phyloP scores from a whole-genome alignment of 2,888 invertebrate species.

The Malacosoma neustria region DNA sequence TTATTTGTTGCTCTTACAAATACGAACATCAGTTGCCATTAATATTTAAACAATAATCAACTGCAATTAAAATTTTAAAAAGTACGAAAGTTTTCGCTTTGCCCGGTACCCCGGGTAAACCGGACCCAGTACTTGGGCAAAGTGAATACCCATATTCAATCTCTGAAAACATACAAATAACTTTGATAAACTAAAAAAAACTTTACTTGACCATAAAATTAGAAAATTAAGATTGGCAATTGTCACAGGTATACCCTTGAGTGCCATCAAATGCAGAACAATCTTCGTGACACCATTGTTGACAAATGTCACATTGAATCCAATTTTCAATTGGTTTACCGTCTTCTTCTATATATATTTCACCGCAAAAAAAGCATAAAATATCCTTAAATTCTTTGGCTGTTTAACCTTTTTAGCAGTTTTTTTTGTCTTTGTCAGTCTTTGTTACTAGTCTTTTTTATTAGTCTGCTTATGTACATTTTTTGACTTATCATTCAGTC shows the following conservation, averaged over 20 bases:
- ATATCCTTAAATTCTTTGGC: constrained; percentile 17
- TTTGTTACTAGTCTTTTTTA: too few species aligned
- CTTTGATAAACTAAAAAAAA: background rate
- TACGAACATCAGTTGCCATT: too few species aligned
- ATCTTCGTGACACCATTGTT: constrained; percentile 16
- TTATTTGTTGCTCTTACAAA: too few species aligned
- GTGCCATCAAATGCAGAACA: constrained; percentile 15
- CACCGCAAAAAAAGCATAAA: constrained; percentile 15
- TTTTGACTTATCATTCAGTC: constrained; percentile 14
- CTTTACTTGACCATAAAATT: too few species aligned
- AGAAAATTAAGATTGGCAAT: too few species aligned
- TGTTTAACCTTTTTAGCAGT: constrained; percentile 15
- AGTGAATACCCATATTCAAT: too few species aligned
- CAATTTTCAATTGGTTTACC: constrained; percentile 18
- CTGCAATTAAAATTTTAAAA: too few species aligned
- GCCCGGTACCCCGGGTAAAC: too few species aligned
- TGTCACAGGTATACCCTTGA: constrained; percentile 14
- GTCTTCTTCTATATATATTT: constrained; percentile 14
- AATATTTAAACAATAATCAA: too few species aligned
- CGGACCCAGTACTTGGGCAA: too few species aligned
- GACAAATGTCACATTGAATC: constrained; percentile 16
- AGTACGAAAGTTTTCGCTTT: too few species aligned
- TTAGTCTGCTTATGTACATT: constrained; percentile 14
- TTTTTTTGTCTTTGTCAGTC: constrained; percentile 12
- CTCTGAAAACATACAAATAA: background rate